Evolutionary conservation across 1,140 invertebrate genomes (phyloP).

Genomic region (Oncopodura yosiiana): DNA sequence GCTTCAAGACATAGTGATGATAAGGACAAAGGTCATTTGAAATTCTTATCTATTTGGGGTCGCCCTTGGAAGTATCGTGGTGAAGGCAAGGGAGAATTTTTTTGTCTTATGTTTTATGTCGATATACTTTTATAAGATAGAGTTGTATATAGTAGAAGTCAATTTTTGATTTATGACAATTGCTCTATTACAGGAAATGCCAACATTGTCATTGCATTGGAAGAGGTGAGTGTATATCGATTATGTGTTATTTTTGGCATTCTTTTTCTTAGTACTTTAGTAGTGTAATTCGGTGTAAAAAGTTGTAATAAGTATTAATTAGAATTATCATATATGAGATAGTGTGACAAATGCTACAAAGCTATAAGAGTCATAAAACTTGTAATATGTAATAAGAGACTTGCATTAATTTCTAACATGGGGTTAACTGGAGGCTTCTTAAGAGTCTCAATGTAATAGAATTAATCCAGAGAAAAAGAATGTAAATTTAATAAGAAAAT

Average conservation of each 20-base stretch:
- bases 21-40: constrained; percentile 1
- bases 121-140: not conserved
- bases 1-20: too few species aligned
- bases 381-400: too few species aligned
- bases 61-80: constrained; percentile 19
- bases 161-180: not conserved
- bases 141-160: not conserved
- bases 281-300: not conserved
- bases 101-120: not conserved
- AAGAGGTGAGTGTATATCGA: constrained; percentile 38
- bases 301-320: not conserved
- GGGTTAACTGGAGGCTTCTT: too few species aligned
- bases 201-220: constrained; percentile 44
- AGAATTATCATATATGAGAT: not conserved
- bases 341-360: not conserved
- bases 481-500: not conserved
- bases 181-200: constrained; percentile 43
- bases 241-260: not conserved
- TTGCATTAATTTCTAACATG: too few species aligned
- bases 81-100: too few species aligned
- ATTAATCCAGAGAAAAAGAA: too few species aligned
- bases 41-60: not conserved
- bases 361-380: too few species aligned
- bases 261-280: not conserved
- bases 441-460: too few species aligned